phyloP scores from a whole-genome alignment of 2,888 invertebrate species.

The Habroteleia sp. region DNA sequence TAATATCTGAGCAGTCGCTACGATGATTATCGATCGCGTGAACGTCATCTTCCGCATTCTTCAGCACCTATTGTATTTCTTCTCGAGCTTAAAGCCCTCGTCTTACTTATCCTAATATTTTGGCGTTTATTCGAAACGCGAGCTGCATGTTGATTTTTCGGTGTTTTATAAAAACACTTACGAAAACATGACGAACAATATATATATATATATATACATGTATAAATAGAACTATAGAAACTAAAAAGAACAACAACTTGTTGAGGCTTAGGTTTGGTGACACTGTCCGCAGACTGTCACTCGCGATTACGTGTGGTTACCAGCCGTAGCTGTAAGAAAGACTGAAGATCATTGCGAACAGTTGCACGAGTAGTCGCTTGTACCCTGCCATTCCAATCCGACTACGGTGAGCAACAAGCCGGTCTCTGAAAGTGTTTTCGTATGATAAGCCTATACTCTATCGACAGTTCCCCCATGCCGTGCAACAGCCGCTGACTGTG shows the following conservation, averaged over 20 bases:
- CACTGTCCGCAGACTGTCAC: constrained; percentile 37
- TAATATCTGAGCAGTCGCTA: constrained; percentile 71
- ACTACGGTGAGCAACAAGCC: constrained; percentile 47
- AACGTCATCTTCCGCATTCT: constrained; percentile 68
- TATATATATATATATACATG: too few relatives aligned
- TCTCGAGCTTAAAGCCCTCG: constrained; percentile 8
- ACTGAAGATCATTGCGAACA: constrained; percentile 72
- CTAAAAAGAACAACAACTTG: too few relatives aligned
- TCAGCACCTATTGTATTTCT: constrained; percentile 16
- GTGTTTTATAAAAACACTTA: constrained; percentile 1
- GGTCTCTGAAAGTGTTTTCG: constrained; percentile 56
- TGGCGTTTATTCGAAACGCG: constrained; percentile 8
- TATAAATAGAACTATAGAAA: too few relatives aligned
- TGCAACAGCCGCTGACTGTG: constrained; percentile 13
- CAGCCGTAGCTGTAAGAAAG: constrained; percentile 76
- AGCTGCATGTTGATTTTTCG: constrained; percentile 17
- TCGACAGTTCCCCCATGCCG: constrained; percentile 54
- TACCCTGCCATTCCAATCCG: constrained; percentile 66
- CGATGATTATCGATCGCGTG: constrained; percentile 69
- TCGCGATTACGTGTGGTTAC: constrained; percentile 69
- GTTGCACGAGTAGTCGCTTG: constrained; percentile 58
- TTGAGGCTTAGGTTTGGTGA: constrained; percentile 18
- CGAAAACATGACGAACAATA: neutral
- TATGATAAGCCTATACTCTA: constrained; percentile 57
- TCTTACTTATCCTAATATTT: constrained; percentile 35